Percentiles rank a stretch among this genome's conserved stretches.
phyloP scores from a whole-genome alignment of 2,888 invertebrate genomes.

The Sabatieria punctata region DNA sequence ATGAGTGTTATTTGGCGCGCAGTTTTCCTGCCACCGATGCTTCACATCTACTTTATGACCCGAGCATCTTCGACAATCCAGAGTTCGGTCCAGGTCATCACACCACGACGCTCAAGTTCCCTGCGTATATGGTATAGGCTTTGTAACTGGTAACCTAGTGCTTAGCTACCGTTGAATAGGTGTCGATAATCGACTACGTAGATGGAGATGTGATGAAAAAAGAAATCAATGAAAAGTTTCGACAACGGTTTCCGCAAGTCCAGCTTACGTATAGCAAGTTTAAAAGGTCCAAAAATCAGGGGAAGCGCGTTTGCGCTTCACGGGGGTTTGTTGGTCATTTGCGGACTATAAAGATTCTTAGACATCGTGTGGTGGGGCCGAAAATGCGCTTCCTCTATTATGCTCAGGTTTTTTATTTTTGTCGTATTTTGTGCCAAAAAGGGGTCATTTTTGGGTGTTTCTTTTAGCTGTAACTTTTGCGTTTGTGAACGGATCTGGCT shows the following conservation, averaged over 20 bases:
- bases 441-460: too few relatives aligned
- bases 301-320: too few relatives aligned
- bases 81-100: slow-evolving; percentile 39
- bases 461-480: too few relatives aligned
- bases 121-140: slow-evolving; percentile 36
- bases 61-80: slow-evolving; percentile 78
- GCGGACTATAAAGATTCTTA: too few relatives aligned
- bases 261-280: slow-evolving; percentile 86
- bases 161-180: slow-evolving; percentile 9
- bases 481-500: neutral
- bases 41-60: slow-evolving; percentile 62
- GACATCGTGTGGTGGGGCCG: too few relatives aligned
- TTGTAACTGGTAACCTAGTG: neutral
- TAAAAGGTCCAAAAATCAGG: slow-evolving; percentile 76
- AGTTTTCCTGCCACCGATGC: too few relatives aligned
- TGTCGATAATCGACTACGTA: slow-evolving; percentile 12
- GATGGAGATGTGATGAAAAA: slow-evolving; percentile 59
- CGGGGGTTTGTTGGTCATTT: too few relatives aligned
- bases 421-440: too few relatives aligned
- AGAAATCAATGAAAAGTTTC: slow-evolving; percentile 88
- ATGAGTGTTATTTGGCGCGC: too few relatives aligned
- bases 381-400: too few relatives aligned
- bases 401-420: too few relatives aligned
- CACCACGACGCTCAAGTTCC: slow-evolving; percentile 37
- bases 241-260: slow-evolving; percentile 80